These are phyloP conservation scores for Ochotona curzoniae DNA, from an alignment of 2,113 vertebrate species.

Conservation along the genomic window DNA sequence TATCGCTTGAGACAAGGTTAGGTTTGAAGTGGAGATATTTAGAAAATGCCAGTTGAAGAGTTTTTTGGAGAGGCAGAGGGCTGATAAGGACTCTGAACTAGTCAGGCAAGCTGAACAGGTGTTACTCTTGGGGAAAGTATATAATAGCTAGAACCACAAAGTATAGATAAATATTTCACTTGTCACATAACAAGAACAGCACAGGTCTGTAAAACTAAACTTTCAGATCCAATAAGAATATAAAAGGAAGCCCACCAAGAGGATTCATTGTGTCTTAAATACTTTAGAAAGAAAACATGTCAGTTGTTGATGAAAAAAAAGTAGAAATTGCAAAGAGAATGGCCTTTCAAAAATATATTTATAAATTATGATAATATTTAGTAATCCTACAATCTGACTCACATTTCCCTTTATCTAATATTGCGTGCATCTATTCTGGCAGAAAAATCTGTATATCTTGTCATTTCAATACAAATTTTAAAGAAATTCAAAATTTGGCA, in stretches of 20 bases:
- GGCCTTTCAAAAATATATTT: background rate
- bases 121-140: background rate
- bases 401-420: background rate
- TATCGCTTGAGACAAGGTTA: background rate
- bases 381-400: background rate
- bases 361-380: background rate
- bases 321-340: background rate
- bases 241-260: background rate
- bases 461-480: conserved; percentile 20
- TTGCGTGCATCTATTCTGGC: background rate
- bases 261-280: background rate
- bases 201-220: background rate
- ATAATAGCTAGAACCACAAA: conserved; percentile 4
- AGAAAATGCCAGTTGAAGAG: background rate
- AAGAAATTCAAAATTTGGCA: background rate
- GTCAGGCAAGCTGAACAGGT: background rate
- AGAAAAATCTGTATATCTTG: background rate
- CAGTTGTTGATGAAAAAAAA: background rate
- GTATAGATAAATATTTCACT: conserved; percentile 24
- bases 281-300: background rate
- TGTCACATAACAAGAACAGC: background rate
- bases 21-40: background rate
- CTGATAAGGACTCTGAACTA: background rate
- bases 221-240: background rate
- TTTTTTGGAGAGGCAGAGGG: background rate